Base-by-base conservation (phyloP, 2,888 invertebrate genomes). In the Acanthosoma haemorrhoidale region DNA sequence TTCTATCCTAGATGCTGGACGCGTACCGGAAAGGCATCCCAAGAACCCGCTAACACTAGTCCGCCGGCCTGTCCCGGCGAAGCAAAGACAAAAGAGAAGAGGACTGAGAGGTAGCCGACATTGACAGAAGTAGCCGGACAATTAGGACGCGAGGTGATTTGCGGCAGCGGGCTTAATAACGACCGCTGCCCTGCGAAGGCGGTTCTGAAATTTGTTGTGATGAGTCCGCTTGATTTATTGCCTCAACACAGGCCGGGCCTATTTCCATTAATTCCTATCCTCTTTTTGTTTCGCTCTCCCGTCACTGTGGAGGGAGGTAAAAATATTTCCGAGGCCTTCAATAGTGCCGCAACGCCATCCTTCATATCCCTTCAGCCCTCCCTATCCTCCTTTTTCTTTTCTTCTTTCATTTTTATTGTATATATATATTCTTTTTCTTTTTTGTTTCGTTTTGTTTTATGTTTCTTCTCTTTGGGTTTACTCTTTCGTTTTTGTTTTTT, bases 251-350 rank as follows among this genome's bases (percentile, higher is more conserved):
- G 15, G 6, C 18, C 57, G 21, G n/a, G 29, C 25, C 57, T 29
- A 57, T 57, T 57, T 57, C 57, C 57, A 57, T 57, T 57, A 57
- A 57, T 57, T n/a, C 29, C n/a, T n/a, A n/a, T 57, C 25, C 57
- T 57, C 57, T 57, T 57, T 57, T 57, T 57, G 57, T 29, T 6
- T n/a, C 57, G 41, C 57, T 25, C 57, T 25, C 29, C 41, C 41
- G 41, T 18, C 41, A 18, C n/a, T 8, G 57, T 25, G 29, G 57
- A 29, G 57, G 57, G 57, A 57, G 57, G 57, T 57, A 57, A 57
- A 57, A 57, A 57, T 57, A 57, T 57, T 57, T 57, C 29, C n/a
- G 59, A 4, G 57, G 57, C 57, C 29, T 25, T 21, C 25, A 57
- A 57, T 25, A 57, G 41, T 32, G 59, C 59, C 59, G 59, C 59